phyloP scores from a whole-genome alignment of 1,140 invertebrate species.

The Proctacanthus coquilletti region DNA sequence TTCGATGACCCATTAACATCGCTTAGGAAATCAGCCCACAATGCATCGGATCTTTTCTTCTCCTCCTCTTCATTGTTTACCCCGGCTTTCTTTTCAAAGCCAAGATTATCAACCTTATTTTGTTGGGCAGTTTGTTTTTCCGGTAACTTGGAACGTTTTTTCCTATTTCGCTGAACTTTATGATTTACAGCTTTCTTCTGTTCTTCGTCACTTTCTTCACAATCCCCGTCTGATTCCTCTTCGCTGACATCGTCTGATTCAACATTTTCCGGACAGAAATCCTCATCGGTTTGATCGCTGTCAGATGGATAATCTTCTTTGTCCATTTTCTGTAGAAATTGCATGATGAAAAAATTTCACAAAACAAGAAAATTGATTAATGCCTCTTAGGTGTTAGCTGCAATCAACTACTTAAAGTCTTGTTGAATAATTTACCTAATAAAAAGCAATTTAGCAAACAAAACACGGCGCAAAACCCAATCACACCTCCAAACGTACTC shows the following conservation, averaged over 20 bases:
- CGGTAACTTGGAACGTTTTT: no score
- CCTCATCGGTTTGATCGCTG: conserved; percentile 32
- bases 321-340: conserved; percentile 15
- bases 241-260: conserved; percentile 31
- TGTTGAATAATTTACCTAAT: not conserved
- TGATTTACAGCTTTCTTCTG: conserved; percentile 8
- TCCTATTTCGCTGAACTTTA: no score
- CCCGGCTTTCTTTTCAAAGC: not conserved
- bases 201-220: conserved; percentile 15
- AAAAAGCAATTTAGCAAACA: no score
- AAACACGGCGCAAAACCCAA: no score
- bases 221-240: conserved; percentile 19
- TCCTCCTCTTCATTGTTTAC: conserved; percentile 35
- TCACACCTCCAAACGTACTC: no score
- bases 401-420: not conserved
- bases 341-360: no score
- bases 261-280: conserved; percentile 32
- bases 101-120: no score
- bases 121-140: conserved; percentile 1
- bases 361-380: not conserved
- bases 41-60: conserved; percentile 49
- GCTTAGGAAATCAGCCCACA: conserved; percentile 61
- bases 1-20: conserved; percentile 38
- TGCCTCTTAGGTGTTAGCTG: not conserved
- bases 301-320: conserved; percentile 16